Percentiles rank a stretch among this genome's conserved stretches.
phyloP scores from a whole-genome alignment of 2,113 vertebrate species.

The Corythornis cristatus region DNA sequence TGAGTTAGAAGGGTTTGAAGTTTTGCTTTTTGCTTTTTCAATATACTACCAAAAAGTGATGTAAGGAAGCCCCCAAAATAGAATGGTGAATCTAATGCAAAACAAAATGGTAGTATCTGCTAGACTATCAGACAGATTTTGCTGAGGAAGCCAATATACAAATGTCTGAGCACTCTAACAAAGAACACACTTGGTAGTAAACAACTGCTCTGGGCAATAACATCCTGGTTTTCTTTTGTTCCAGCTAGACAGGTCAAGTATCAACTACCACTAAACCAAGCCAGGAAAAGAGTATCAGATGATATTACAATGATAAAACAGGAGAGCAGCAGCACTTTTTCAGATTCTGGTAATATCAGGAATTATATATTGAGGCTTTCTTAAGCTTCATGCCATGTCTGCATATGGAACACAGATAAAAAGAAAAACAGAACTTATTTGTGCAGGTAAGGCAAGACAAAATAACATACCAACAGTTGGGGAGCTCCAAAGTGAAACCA shows the following conservation, averaged over 20 bases:
- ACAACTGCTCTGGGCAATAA: constrained; percentile 27
- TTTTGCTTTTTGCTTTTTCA: not conserved
- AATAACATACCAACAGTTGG: not conserved
- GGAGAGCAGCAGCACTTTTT: not conserved
- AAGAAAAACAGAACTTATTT: not conserved
- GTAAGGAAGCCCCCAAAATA: not conserved
- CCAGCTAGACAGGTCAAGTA: constrained; percentile 32
- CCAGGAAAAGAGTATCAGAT: not conserved
- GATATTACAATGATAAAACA: not conserved
- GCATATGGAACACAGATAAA: not conserved
- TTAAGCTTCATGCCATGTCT: not conserved
- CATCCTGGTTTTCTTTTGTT: constrained; percentile 59
- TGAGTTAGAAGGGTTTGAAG: not conserved
- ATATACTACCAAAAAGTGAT: not conserved
- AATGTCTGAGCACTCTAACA: not conserved
- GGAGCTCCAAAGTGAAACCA: not conserved
- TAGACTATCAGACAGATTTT: not conserved
- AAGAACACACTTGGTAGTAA: not conserved
- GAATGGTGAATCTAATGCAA: not conserved
- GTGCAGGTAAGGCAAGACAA: not conserved
- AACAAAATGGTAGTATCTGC: not conserved
- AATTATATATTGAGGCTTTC: not conserved
- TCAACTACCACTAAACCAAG: not conserved
- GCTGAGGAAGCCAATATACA: not conserved
- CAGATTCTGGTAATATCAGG: not conserved